Conservation (phyloP, 2,113 vertebrate species). For the Labrus mixtus region DNA sequence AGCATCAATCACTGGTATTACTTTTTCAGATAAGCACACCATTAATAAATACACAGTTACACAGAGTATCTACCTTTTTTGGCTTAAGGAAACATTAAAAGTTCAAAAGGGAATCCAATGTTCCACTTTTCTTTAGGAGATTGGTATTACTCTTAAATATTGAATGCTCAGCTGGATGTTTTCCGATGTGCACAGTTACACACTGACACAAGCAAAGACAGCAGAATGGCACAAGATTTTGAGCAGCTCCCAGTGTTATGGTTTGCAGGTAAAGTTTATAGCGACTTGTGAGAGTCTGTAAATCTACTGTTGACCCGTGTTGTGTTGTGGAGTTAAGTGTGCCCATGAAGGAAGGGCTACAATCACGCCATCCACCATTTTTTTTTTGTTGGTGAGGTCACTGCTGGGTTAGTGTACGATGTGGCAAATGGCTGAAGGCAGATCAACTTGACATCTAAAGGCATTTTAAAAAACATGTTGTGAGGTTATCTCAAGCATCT, state of each 20-base stretch:
- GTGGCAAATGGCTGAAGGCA: conserved; percentile 70
- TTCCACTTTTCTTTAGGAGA: conserved; percentile 9
- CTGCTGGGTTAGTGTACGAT: conserved; percentile 44
- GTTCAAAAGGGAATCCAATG: conserved; percentile 7
- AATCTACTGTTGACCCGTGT: conserved; percentile 58
- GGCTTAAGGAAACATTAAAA: conserved; percentile 26
- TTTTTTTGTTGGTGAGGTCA: conserved; percentile 57
- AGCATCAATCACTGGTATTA: conserved; percentile 28
- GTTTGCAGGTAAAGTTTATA: conserved; percentile 41
- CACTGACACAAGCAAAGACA: conserved; percentile 37
- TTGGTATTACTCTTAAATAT: conserved; percentile 22
- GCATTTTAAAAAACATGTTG: conserved; percentile 54
- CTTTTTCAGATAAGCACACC: conserved; percentile 44
- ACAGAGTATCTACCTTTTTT: conserved; percentile 35
- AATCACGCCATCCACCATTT: conserved; percentile 56
- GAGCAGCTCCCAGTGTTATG: conserved; percentile 60
- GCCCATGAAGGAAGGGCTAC: conserved; percentile 62
- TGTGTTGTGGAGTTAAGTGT: conserved; percentile 42
- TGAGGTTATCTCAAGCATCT: conserved; percentile 55
- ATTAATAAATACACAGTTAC: conserved; percentile 60
- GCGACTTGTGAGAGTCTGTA: conserved; percentile 47
- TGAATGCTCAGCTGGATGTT: conserved; percentile 22
- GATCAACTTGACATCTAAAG: conserved; percentile 58
- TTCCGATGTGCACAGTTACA: conserved; percentile 16
- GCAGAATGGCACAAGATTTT: conserved; percentile 40